These are phyloP conservation scores for Toxotes chatareus DNA, from an alignment of 2,113 vertebrate species.

Conservation along the genomic window DNA sequence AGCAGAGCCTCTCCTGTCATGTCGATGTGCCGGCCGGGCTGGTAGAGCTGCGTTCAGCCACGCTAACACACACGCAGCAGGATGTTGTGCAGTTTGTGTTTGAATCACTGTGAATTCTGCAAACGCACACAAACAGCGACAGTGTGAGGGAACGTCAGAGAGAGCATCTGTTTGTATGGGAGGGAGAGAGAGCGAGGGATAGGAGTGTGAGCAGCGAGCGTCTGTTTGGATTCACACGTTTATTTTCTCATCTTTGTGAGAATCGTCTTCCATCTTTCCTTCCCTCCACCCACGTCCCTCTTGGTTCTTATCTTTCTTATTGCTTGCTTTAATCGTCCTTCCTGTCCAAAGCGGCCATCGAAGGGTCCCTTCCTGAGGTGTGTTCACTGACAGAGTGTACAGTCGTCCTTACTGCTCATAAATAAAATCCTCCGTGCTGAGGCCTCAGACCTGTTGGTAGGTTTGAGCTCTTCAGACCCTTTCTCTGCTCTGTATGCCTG, in stretches of 20 bases:
- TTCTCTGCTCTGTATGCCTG: no score
- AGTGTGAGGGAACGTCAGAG: background rate
- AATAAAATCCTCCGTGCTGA: no score
- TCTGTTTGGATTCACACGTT: conserved; percentile 43
- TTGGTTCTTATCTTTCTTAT: background rate
- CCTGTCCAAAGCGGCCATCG: no score
- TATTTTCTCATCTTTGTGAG: background rate
- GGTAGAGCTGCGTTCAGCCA: conserved; percentile 9
- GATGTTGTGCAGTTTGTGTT: background rate
- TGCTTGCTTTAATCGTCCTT: no score
- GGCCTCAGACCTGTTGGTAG: no score
- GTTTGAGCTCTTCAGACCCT: no score
- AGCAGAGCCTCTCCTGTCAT: no score
- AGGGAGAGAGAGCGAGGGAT: background rate
- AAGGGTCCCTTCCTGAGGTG: no score
- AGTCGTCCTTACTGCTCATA: no score
- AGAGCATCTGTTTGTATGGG: conserved; percentile 31
- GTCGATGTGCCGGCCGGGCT: background rate
- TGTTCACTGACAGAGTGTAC: no score
- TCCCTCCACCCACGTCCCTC: background rate
- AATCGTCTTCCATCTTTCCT: background rate
- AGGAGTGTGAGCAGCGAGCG: background rate
- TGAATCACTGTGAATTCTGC: background rate
- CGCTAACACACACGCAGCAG: background rate
- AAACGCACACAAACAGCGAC: conserved; percentile 10